phyloP scores from a whole-genome alignment of 2,113 vertebrate species.

The Sakesphorus luctuosus region DNA sequence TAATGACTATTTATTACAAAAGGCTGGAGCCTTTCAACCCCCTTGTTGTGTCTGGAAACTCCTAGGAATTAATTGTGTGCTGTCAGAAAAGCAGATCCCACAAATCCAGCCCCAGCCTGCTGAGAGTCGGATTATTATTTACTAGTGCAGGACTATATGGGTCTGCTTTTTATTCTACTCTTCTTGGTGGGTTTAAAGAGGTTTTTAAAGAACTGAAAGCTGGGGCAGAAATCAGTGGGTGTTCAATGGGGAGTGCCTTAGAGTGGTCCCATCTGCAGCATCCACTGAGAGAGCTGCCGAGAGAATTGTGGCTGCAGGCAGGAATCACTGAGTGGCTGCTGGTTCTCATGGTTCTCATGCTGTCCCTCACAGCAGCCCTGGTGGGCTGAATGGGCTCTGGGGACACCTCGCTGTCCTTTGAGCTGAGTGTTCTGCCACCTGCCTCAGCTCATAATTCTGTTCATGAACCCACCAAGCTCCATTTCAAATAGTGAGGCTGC shows the following conservation, averaged over 20 bases:
- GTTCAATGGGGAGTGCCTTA: background rate
- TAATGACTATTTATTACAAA: slow-evolving; percentile 38
- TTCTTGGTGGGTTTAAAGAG: background rate
- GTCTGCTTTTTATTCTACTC: background rate
- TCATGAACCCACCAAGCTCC: fast-evolving
- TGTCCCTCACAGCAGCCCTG: background rate
- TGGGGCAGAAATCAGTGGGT: background rate
- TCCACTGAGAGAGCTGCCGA: background rate
- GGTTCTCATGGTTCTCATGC: background rate
- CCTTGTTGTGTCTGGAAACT: slow-evolving; percentile 61
- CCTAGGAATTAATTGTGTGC: slow-evolving; percentile 40
- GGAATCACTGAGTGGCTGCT: background rate
- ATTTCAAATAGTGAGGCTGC: background rate
- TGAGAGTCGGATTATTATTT: slow-evolving; percentile 62
- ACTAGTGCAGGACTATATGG: background rate
- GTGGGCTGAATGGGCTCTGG: background rate
- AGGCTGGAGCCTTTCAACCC: slow-evolving; percentile 3
- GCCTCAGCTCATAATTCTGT: background rate
- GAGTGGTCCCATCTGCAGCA: background rate
- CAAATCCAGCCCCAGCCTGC: slow-evolving; percentile 41
- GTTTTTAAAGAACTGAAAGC: background rate
- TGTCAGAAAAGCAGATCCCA: slow-evolving; percentile 19
- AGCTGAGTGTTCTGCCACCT: background rate
- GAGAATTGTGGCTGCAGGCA: background rate
- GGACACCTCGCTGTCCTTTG: background rate